These are phyloP conservation scores for Malacosoma neustria DNA, from an alignment of 2,888 invertebrate species.

Conservation along the genomic window DNA sequence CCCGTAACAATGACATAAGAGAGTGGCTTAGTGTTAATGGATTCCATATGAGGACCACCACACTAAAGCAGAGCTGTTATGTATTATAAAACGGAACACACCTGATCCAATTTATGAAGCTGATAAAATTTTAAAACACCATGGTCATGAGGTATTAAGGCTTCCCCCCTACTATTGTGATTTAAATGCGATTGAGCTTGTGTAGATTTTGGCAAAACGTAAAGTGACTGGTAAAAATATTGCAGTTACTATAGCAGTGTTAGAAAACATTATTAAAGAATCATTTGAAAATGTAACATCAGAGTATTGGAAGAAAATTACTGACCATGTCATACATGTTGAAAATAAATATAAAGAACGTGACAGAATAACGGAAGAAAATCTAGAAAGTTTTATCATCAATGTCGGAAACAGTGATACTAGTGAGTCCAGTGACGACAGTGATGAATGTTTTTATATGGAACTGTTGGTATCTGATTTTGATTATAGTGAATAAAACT, in stretches of 20 bases:
- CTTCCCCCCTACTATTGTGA: conserved; percentile 13
- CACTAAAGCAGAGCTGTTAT: conserved; percentile 13
- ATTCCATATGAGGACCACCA: conserved; percentile 12
- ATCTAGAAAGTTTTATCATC: conserved; percentile 10
- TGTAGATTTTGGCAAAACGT: conserved; percentile 13
- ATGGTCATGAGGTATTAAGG: conserved; percentile 13
- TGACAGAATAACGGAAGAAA: conserved; percentile 8
- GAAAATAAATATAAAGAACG: conserved; percentile 9
- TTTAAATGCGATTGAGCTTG: conserved; percentile 10
- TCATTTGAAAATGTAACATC: too few relatives aligned
- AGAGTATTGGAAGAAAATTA: too few relatives aligned
- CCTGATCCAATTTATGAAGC: conserved; percentile 10
- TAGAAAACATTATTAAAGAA: conserved; percentile 6
- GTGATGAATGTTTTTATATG: conserved; percentile 6
- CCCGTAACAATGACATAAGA: conserved; percentile 6
- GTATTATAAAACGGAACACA: conserved; percentile 12
- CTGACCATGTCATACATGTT: too few relatives aligned
- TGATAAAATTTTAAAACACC: conserved; percentile 12
- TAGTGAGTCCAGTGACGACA: conserved; percentile 6
- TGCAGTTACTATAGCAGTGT: not conserved
- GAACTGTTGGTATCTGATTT: conserved; percentile 7
- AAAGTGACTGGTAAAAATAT: conserved; percentile 12
- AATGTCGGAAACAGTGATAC: conserved; percentile 6
- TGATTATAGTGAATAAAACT: conserved; percentile 3
- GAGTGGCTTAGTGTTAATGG: conserved; percentile 12